Base-by-base conservation (phyloP, 2,888 invertebrate genomes). In the Lithophane ornitopus region DNA sequence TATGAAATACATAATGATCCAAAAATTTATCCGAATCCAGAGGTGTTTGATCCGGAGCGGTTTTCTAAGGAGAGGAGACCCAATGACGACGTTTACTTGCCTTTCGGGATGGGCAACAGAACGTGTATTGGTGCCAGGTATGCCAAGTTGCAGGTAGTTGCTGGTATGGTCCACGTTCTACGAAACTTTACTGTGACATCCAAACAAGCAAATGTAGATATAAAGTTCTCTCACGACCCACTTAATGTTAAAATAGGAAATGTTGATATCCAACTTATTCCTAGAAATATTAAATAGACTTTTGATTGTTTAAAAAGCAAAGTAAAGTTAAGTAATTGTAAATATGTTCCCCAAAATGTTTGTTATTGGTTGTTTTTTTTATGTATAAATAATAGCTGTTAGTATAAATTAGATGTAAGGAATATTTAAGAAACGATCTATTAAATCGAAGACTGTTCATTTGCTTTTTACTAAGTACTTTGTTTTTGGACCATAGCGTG, bases 81-180 rank as follows among this genome's bases (percentile, higher is more conserved):
- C 14, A 76, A 76, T 4, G 79, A 93, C 19, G 87, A 90, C 28
- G 88, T 90, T 2, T 96, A 93, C 76, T 82, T 95, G 85, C 95
- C 96, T 3, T 97, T 96, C 82, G 96, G 96, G 0, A 94, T 90
- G 85, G 96, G 96, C 2, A 93, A 94, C 4, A 90, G 96, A 46
- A 89, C 92, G 22, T 97, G 96, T 84, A 93, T 97, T 3, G 96
- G 96, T 78, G 86, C 90, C 83, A 91, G 93, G 74, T 93, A 91
- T 73, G 92, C 93, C 0, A 87, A 85, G 54, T 77, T 94, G 22
- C 94, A 94, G 78, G 85, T 91, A 0, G 85, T 90, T 28, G 80
- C 91, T 59, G 93, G 92, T 2, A 61, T 93, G 22, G 87, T 91
- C 3, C 89, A 93, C 59, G 63, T 93, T 0, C 62, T 93, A 11